phyloP scores from a whole-genome alignment of 2,113 vertebrate genomes.

The Macrotis lagotis region DNA sequence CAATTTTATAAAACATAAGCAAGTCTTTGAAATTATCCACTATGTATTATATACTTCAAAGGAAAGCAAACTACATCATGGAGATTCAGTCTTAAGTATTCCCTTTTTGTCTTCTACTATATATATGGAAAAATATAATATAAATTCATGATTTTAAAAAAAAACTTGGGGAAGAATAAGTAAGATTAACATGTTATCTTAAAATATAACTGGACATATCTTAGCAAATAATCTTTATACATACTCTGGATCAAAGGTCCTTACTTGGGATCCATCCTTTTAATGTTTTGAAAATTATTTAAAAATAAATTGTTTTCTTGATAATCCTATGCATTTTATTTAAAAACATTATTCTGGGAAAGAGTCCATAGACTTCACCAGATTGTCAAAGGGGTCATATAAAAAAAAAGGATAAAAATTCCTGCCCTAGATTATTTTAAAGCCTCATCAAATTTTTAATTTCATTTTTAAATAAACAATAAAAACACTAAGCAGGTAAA shows the following conservation, averaged over 20 bases:
- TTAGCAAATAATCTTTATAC: not conserved
- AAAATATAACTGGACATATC: not conserved
- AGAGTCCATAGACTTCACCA: not conserved
- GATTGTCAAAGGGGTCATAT: not conserved
- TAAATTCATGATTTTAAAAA: not conserved
- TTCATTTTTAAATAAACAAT: not conserved
- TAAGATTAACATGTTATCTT: not conserved
- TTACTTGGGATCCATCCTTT: not conserved
- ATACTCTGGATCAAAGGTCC: not conserved
- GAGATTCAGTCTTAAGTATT: not conserved
- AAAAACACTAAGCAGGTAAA: not conserved
- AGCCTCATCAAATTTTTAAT: not conserved
- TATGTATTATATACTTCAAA: not conserved
- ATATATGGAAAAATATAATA: not conserved
- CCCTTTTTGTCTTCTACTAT: not conserved
- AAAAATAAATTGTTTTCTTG: not conserved
- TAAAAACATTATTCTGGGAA: not conserved
- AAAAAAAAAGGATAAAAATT: not conserved
- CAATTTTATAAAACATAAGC: not conserved
- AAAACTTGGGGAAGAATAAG: not conserved
- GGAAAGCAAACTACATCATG: not conserved
- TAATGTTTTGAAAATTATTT: not conserved
- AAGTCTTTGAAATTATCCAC: not conserved
- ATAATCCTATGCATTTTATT: not conserved
- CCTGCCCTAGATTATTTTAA: not conserved